These are phyloP conservation scores for Goniozus legneri DNA, from an alignment of 1,140 invertebrate genomes.

Conservation along the genomic window DNA sequence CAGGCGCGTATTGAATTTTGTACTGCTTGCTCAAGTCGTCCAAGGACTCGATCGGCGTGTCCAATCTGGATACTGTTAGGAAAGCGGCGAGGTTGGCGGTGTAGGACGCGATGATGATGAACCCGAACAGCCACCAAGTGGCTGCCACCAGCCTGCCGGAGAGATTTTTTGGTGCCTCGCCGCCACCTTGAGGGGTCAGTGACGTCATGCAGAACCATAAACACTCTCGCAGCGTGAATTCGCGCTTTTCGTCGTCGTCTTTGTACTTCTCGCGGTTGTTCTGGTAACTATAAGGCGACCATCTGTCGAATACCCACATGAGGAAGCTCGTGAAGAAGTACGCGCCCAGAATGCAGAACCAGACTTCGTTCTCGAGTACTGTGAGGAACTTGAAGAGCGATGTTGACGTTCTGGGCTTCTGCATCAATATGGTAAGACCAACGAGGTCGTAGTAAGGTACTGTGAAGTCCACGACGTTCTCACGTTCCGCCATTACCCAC, in stretches of 20 bases:
- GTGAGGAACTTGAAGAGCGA: slow-evolving; percentile 92
- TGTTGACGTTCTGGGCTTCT: slow-evolving; percentile 68
- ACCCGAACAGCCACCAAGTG: slow-evolving; percentile 94
- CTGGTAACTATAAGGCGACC: slow-evolving; percentile 90
- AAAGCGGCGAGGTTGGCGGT: slow-evolving; percentile 93
- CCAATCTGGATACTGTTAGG: slow-evolving; percentile 81
- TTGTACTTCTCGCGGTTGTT: slow-evolving; percentile 87
- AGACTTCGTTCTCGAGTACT: slow-evolving; percentile 88
- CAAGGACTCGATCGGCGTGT: slow-evolving; percentile 83
- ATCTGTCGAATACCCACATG: slow-evolving; percentile 90
- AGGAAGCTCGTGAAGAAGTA: slow-evolving; percentile 90
- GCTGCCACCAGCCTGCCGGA: slow-evolving; percentile 85
- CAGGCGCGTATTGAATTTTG: slow-evolving; percentile 85
- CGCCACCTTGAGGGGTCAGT: slow-evolving; percentile 86
- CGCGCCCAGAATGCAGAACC: slow-evolving; percentile 87
- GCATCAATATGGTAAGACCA: slow-evolving; percentile 87
- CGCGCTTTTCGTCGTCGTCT: slow-evolving; percentile 85
- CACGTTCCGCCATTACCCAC: slow-evolving; percentile 85
- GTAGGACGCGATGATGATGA: slow-evolving; percentile 93
- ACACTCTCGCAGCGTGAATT: slow-evolving; percentile 90
- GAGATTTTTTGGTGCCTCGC: slow-evolving; percentile 89
- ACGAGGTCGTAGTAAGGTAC: slow-evolving; percentile 89
- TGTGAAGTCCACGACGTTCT: slow-evolving; percentile 78
- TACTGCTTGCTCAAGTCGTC: slow-evolving; percentile 89
- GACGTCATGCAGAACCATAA: slow-evolving; percentile 97